phyloP scores from a whole-genome alignment of 1,140 invertebrate genomes.

The Tachypleus tridentatus region DNA sequence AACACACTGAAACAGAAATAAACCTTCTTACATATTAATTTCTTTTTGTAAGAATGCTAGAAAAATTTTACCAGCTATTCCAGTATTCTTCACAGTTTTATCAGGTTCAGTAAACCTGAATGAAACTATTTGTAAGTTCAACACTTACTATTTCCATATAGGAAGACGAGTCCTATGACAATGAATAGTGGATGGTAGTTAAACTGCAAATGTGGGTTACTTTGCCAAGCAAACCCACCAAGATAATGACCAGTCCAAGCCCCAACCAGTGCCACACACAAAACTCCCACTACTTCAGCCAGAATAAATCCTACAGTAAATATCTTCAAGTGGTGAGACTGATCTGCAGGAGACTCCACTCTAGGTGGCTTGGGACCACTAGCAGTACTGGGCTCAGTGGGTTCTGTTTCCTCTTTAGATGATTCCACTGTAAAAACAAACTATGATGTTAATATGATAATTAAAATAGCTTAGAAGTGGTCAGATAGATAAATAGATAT shows the following conservation, averaged over 20 bases:
- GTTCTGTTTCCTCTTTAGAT: background rate
- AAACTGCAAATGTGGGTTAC: constrained; percentile 53
- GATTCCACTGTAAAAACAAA: background rate
- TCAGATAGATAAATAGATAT: too few species aligned
- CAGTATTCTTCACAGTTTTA: too few species aligned
- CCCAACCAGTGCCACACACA: constrained; percentile 50
- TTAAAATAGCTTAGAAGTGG: too few species aligned
- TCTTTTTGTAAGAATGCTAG: too few species aligned
- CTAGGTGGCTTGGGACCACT: too few species aligned
- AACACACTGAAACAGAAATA: too few species aligned
- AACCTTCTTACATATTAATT: too few species aligned
- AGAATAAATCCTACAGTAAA: constrained; percentile 18
- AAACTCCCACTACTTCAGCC: constrained; percentile 37
- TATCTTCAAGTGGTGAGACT: constrained; percentile 9
- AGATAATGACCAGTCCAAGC: constrained; percentile 58
- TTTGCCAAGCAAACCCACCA: constrained; percentile 61
- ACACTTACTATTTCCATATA: constrained; percentile 67
- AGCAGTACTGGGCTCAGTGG: too few species aligned
- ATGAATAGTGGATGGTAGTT: constrained; percentile 85
- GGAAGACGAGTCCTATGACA: constrained; percentile 68
- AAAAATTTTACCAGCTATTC: too few species aligned
- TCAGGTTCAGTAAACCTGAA: too few species aligned
- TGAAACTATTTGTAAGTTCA: too few species aligned
- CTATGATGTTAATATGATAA: too few species aligned
- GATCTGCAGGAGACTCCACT: constrained; percentile 16